These are phyloP conservation scores for Raja brachyura DNA, from an alignment of 2,113 vertebrate species.

Conservation along the genomic window DNA sequence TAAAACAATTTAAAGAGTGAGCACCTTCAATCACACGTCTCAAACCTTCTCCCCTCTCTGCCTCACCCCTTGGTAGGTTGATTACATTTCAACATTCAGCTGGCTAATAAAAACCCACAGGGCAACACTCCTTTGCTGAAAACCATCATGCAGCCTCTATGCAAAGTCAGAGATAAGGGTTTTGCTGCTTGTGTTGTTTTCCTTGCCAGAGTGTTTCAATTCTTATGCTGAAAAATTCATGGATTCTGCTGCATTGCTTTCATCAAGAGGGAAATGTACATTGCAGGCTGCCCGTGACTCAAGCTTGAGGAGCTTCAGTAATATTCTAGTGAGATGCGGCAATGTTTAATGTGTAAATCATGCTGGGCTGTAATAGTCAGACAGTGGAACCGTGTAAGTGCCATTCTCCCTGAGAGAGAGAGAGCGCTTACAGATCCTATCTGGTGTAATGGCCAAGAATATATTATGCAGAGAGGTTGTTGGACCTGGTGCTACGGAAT, in stretches of 20 bases:
- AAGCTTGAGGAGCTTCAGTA: neutral
- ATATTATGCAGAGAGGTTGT: neutral
- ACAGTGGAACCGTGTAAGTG: neutral
- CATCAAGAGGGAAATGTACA: neutral
- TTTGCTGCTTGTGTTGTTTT: neutral
- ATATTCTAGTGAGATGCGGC: neutral
- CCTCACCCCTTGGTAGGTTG: neutral
- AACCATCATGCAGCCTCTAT: neutral
- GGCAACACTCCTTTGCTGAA: neutral
- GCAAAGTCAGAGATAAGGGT: neutral
- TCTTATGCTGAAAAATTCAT: neutral
- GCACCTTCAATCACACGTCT: neutral
- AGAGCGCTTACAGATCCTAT: neutral
- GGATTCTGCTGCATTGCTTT: neutral
- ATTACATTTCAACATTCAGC: neutral
- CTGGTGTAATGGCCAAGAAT: neutral
- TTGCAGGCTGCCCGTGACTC: neutral
- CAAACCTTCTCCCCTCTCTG: neutral
- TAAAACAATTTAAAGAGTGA: neutral
- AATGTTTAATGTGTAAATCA: slow-evolving; percentile 19
- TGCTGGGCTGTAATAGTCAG: neutral
- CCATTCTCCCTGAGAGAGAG: neutral
- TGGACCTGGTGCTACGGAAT: neutral
- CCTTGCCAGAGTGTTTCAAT: neutral
- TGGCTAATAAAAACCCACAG: neutral